Percentiles rank a stretch among this genome's conserved stretches.
phyloP scores from a whole-genome alignment of 2,888 invertebrate genomes.

The Hedya salicella region DNA sequence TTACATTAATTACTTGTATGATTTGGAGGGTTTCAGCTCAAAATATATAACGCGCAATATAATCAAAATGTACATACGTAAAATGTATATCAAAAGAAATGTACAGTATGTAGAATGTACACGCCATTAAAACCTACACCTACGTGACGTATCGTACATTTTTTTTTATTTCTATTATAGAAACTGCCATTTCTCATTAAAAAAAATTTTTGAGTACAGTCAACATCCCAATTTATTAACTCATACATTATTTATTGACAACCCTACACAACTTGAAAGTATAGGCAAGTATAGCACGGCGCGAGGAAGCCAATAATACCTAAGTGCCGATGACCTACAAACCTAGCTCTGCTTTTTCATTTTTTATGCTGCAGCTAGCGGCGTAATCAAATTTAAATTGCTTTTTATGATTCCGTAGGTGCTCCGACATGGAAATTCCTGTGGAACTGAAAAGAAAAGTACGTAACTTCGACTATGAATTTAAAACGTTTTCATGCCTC shows the following conservation, averaged over 20 bases:
- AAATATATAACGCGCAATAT: too few relatives aligned
- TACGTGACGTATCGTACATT: too few relatives aligned
- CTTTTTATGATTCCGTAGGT: constrained; percentile 34
- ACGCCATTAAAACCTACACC: too few relatives aligned
- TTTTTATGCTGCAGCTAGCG: background rate
- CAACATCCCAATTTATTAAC: too few relatives aligned
- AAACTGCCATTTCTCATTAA: too few relatives aligned
- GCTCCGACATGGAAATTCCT: constrained; percentile 33
- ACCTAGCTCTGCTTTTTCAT: constrained; percentile 6
- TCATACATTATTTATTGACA: too few relatives aligned
- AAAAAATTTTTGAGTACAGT: too few relatives aligned
- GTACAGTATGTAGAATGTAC: too few relatives aligned
- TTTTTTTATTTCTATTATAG: too few relatives aligned
- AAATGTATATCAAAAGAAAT: too few relatives aligned
- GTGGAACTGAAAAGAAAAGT: constrained; percentile 27
- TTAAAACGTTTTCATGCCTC: constrained; percentile 26
- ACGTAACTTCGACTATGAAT: constrained; percentile 28
- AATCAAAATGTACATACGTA: too few relatives aligned
- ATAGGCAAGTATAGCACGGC: background rate
- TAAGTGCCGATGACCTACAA: background rate
- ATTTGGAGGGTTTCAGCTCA: background rate
- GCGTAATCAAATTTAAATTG: constrained; percentile 37
- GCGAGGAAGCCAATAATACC: background rate
- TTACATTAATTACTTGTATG: background rate
- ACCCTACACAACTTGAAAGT: background rate